These are phyloP conservation scores for Stichopus chloronotus DNA, from an alignment of 35 echinoderm and acorn worm species.

Conservation along the genomic window DNA sequence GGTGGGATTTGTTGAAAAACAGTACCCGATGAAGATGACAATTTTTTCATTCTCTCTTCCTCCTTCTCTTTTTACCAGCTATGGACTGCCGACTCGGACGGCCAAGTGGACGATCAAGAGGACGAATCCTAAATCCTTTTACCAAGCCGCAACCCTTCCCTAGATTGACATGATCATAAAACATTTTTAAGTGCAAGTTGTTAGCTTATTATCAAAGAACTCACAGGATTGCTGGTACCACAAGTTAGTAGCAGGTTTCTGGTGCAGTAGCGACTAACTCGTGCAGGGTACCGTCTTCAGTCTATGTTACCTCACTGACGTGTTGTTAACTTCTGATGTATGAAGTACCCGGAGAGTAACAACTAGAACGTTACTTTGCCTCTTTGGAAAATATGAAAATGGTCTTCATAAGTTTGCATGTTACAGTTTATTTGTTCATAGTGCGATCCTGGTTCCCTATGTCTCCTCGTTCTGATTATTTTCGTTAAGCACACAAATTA, in stretches of 20 bases:
- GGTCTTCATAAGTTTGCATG: neutral
- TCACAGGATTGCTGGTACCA: neutral
- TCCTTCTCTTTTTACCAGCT: constrained; percentile 58
- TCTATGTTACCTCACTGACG: neutral
- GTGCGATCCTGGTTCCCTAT: too few species aligned
- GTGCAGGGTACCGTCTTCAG: neutral
- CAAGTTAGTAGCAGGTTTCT: constrained; percentile 4
- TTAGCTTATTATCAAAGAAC: constrained; percentile 35
- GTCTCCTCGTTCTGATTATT: too few species aligned
- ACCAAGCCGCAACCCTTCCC: neutral
- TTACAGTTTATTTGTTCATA: too few species aligned
- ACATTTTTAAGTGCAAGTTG: constrained; percentile 5
- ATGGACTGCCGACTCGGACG: constrained; percentile 79
- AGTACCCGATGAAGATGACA: too few species aligned
- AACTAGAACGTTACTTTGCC: neutral
- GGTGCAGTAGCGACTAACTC: neutral
- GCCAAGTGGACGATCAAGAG: neutral
- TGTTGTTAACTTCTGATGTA: neutral
- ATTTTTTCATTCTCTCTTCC: neutral
- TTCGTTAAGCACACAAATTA: too few species aligned
- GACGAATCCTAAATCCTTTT: neutral
- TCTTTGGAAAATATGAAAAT: neutral
- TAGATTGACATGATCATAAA: neutral
- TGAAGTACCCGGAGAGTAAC: too few species aligned
- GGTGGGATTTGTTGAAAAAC: too few species aligned